These are phyloP conservation scores for Clavelina lepadiformis DNA, from an alignment of 23 tunicate genomes.

Conservation along the genomic window DNA sequence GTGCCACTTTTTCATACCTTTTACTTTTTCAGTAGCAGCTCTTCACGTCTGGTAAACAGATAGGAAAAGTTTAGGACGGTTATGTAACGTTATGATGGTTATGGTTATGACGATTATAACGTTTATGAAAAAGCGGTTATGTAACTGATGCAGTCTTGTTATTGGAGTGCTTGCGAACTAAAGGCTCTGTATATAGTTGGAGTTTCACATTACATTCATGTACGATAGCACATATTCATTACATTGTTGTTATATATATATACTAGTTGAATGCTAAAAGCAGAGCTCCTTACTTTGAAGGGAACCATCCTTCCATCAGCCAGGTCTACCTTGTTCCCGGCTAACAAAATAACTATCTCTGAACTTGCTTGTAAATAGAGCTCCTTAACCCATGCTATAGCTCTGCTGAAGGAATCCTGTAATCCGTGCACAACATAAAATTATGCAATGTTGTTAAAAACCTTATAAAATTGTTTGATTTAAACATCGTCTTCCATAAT, in stretches of 20 bases:
- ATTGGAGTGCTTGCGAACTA: background rate
- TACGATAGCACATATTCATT: no score
- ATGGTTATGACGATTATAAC: no score
- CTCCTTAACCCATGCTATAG: constrained; percentile 29
- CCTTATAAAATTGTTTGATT: no score
- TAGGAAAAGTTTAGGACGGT: no score
- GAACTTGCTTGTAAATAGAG: constrained; percentile 15
- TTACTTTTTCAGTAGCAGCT: no score
- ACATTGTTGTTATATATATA: constrained; percentile 1
- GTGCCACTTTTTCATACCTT: no score
- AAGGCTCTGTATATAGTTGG: no score
- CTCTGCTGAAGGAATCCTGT: constrained; percentile 14
- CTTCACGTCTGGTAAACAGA: no score
- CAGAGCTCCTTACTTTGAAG: background rate
- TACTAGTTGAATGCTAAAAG: background rate
- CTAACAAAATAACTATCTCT: constrained; percentile 18
- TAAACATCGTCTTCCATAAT: no score
- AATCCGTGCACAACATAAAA: background rate
- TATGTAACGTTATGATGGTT: no score
- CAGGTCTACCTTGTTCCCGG: constrained; percentile 35
- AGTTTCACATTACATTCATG: no score
- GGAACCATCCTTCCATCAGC: constrained; percentile 20
- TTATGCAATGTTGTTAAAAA: no score
- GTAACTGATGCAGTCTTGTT: background rate
- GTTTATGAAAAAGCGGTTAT: background rate